Evolutionary conservation across 2,888 invertebrate species (phyloP), one percentile per base, ranked within the genome.

Genomic region (Eugnorisma glareosa): DNA sequence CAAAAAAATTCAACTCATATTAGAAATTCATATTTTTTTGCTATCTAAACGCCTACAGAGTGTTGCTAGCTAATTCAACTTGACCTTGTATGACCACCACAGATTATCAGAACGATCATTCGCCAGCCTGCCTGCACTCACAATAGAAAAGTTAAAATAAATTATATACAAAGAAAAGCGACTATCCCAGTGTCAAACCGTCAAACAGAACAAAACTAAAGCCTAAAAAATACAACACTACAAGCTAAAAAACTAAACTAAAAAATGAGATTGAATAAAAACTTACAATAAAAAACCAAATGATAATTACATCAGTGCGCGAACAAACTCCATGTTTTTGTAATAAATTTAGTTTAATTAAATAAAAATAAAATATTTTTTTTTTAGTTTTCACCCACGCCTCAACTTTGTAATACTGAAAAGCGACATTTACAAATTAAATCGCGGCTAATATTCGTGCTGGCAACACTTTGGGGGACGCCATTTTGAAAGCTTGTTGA

Each of bases 401-500:
- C 94, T 94, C 93, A 92, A 93, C 90, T 86, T 92, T 93, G 90
- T 95, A 95, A 95, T 95, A 95, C 95, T 95, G 94, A 89, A 92
- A 91, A 90, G 89, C 83, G 73, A 90, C 76, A 78, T 85, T 86
- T 85, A 79, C 71, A 78, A 88, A 89, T 82, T 68, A 82, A 85
- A 81, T 81, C 84, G 80, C 82, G 73, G 63, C 69, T 72, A 82
- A 69, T 51, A 40, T 70, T 77, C 70, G 73, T 77, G 73, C 75
- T 81, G 77, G 76, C 67, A 77, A 82, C 48, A 70, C 59, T 73
- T 74, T 71, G 57, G 57, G 31, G n/a, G 61, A 57, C 40, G 61
- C 40, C 71, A 72, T 70, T 75, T 67, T 70, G 13, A 51, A 63
- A 48, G 1, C 11, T 18, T 21, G 21, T 48, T 28, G 54, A 28